Evolutionary conservation across 64 coral and sea anemone species (phyloP), one percentile per base, ranked within the genome.

Genomic region (Platygyra sinensis): DNA sequence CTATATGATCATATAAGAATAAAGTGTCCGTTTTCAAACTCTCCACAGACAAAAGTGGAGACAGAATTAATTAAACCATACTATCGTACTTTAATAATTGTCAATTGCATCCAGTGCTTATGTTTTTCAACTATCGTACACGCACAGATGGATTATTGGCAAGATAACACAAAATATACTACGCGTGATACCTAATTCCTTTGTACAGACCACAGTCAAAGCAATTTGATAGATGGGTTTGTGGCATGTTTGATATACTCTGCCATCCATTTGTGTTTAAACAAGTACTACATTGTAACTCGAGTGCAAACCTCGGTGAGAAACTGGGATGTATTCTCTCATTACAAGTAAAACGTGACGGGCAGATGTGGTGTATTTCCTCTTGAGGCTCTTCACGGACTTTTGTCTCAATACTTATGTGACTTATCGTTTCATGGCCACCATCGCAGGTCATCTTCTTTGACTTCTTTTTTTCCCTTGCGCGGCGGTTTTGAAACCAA

Each of bases 401-500:
- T 9, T 11, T 64, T 25, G 32, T 25, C 22, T 72, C 46, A 51
- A 10, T 16, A 38, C 29, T 17, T 69, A 33, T 72, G 20, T 85
- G 22, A 18, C 8, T 51, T 69, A 8, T 17, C 13, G 62, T 17
- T 25, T 50, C 36, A 16, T 69, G 65, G 8, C 25, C 8, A 24
- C 24, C 24, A 24, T 69, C 2, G 4, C 10, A n/a, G 30, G 36
- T 16, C 63, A 39, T 8, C 62, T 85, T 85, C 39, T 8, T 85
- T 0, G 63, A 6, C 32, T 18, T 85, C 63, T 85, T 85, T 72
- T 85, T 85, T 64, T 85, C 81, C 67, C 81, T 33, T 12, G 81
- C 62, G 28, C 81, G 81, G 33, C 81, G 81, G 14, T 85, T 85
- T 29, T 85, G 81, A 22, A 85, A 85, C 81, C 81, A 85, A 85